phyloP scores from a whole-genome alignment of 2,797 vertebrate species.

The Chanos chanos region DNA sequence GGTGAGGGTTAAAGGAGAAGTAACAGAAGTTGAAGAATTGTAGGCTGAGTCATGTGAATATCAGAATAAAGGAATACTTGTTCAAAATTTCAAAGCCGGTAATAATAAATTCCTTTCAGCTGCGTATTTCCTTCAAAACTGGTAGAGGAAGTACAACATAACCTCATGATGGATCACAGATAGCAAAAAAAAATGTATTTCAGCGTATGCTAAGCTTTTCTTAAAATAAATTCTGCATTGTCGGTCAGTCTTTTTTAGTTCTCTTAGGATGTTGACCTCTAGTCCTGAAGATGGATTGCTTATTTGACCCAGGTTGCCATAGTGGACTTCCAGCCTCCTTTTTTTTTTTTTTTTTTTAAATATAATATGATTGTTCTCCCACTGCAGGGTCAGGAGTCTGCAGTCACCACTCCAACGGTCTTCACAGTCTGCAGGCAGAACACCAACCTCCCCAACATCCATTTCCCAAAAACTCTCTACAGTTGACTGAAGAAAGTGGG shows the following conservation, averaged over 20 bases:
- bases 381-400: conserved; percentile 34
- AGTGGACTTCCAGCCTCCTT: conserved; percentile 36
- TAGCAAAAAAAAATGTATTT: conserved; percentile 32
- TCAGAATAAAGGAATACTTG: conserved; percentile 30
- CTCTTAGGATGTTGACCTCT: conserved; percentile 57
- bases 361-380: conserved; percentile 38
- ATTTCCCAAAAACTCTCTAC: conserved; percentile 25
- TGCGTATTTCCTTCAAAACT: conserved; percentile 41
- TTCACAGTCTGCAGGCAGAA: not conserved
- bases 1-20: too few species aligned
- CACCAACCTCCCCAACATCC: conserved; percentile 12
- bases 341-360: too few species aligned
- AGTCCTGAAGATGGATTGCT: conserved; percentile 59
- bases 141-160: conserved; percentile 37
- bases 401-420: too few species aligned
- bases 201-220: conserved; percentile 49
- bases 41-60: conserved; percentile 31
- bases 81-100: conserved; percentile 31
- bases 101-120: conserved; percentile 30
- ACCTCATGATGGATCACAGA: conserved; percentile 47
- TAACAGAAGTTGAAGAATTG: not conserved
- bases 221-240: conserved; percentile 66
- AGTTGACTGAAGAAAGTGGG: conserved; percentile 37
- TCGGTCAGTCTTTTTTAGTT: conserved; percentile 51
- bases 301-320: conserved; percentile 42